Evolutionary conservation across 2,113 vertebrate species (phyloP).

Genomic region (Caranx ignobilis): DNA sequence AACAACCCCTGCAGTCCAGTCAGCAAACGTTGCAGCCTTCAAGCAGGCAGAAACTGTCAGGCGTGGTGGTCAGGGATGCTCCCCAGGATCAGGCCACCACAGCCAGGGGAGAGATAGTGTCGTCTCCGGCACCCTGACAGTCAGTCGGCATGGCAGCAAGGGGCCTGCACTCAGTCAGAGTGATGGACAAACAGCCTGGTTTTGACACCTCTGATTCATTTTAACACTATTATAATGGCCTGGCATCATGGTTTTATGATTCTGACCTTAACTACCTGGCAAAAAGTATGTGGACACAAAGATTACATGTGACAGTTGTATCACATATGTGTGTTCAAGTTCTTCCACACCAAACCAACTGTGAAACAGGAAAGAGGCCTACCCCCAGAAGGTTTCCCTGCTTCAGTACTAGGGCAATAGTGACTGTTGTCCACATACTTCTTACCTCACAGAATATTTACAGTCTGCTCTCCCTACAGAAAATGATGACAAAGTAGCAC

Average conservation of each 20-base stretch:
- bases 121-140: slow-evolving; percentile 76
- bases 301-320: neutral
- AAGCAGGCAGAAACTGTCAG: slow-evolving; percentile 36
- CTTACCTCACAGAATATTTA: neutral
- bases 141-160: slow-evolving; percentile 49
- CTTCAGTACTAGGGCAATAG: neutral
- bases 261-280: neutral
- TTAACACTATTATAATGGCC: neutral
- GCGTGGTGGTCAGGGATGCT: slow-evolving; percentile 65
- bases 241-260: neutral
- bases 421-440: neutral
- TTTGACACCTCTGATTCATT: slow-evolving; percentile 16
- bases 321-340: neutral
- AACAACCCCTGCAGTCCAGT: slow-evolving; percentile 67
- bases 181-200: slow-evolving; percentile 49
- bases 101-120: slow-evolving; percentile 70
- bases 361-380: neutral
- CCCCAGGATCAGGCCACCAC: slow-evolving; percentile 62
- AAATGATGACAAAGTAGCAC: neutral
- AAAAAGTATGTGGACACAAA: neutral
- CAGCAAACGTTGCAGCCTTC: slow-evolving; percentile 60
- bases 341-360: neutral
- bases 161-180: slow-evolving; percentile 55
- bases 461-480: neutral
- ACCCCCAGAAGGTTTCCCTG: neutral